A percentile compares a stretch with the other conserved stretches of the same genome.
Evolutionary conservation across 2,113 vertebrate genomes (phyloP).

Genomic region (Mixornis gularis): DNA sequence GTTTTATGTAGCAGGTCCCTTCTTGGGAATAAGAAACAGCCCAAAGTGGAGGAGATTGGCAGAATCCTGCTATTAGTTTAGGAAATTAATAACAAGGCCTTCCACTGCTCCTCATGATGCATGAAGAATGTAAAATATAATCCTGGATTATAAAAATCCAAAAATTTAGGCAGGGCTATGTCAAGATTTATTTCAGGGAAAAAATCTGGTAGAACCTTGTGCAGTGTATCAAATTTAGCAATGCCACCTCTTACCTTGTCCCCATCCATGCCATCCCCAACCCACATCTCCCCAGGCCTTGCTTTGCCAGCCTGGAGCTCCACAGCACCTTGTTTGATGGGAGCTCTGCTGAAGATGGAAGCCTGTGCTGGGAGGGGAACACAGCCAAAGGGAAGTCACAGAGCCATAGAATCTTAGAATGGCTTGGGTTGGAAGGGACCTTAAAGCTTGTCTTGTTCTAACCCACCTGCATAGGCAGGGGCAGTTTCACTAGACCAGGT

Average conservation of each 20-base stretch:
- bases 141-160: not conserved
- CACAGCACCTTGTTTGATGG: fast-evolving
- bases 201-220: not conserved
- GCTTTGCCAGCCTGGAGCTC: not conserved
- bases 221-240: not conserved
- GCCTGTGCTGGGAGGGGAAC: not conserved
- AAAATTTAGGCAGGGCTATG: not conserved
- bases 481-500: not conserved
- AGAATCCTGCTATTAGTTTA: not conserved
- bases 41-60: fast-evolving
- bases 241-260: not conserved
- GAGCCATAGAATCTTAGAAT: not conserved
- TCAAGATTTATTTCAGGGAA: not conserved
- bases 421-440: not conserved
- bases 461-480: not conserved
- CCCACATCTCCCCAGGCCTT: not conserved
- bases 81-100: not conserved
- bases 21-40: not conserved
- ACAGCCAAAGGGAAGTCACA: fast-evolving
- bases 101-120: not conserved
- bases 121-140: not conserved
- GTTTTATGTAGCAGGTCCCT: not conserved
- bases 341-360: not conserved
- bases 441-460: not conserved
- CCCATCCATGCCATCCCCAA: not conserved